These are phyloP conservation scores for Sinocyclocheilus rhinocerous DNA, from an alignment of 2,113 vertebrate species.

Conservation along the genomic window DNA sequence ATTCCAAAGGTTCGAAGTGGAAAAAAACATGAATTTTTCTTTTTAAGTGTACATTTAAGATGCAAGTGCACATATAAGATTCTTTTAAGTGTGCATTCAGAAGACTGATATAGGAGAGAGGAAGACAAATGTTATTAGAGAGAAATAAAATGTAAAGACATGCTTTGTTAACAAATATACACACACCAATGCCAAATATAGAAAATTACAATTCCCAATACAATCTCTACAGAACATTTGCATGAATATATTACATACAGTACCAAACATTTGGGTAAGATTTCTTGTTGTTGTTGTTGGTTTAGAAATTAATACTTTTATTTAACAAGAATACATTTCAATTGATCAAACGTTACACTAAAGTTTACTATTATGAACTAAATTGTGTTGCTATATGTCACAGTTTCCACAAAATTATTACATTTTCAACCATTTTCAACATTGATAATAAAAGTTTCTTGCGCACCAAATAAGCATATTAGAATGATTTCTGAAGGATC, in stretches of 20 bases:
- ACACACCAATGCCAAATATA: background rate
- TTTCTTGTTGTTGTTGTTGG: too few relatives aligned
- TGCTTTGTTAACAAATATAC: slow-evolving; percentile 4
- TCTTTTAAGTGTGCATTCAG: background rate
- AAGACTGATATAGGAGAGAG: background rate
- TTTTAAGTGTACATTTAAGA: background rate
- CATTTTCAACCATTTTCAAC: background rate
- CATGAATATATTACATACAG: background rate
- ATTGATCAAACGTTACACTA: background rate
- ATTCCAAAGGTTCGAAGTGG: background rate
- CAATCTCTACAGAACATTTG: background rate
- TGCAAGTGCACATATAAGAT: too few relatives aligned
- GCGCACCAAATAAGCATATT: background rate
- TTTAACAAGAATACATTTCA: background rate
- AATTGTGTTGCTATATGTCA: background rate
- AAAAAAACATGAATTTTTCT: background rate
- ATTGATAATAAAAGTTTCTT: background rate
- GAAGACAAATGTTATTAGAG: background rate
- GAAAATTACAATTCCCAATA: background rate
- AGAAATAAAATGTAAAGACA: background rate
- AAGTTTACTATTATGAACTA: background rate
- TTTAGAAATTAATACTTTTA: background rate
- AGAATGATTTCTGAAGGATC: background rate
- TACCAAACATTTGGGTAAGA: background rate
- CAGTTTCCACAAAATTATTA: background rate